phyloP scores from a whole-genome alignment of 2,797 vertebrate genomes.

The Malacoctenus gilli region DNA sequence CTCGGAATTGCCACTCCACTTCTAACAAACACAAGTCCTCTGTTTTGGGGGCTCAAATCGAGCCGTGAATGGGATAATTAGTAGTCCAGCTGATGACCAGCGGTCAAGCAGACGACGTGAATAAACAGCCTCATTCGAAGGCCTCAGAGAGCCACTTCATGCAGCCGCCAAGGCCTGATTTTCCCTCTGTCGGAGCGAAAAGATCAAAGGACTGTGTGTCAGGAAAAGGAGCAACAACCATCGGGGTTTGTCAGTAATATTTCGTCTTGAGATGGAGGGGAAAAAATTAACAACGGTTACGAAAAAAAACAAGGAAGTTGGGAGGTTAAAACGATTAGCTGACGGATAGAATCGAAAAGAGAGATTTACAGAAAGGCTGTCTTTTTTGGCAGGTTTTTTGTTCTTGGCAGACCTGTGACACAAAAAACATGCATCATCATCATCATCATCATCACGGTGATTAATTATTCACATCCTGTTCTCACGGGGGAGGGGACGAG shows the following conservation, averaged over 20 bases:
- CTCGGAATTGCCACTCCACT: slow-evolving; percentile 30
- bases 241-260: slow-evolving; percentile 23
- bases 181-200: slow-evolving; percentile 8
- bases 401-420: slow-evolving; percentile 74
- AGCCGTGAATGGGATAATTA: slow-evolving; percentile 24
- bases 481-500: slow-evolving; percentile 16
- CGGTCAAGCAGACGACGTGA: slow-evolving; percentile 39
- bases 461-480: background rate
- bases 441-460: background rate
- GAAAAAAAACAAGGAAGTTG: background rate
- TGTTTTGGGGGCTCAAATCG: slow-evolving; percentile 28
- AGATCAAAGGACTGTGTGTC: slow-evolving; percentile 35
- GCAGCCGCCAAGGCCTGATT: slow-evolving; percentile 40
- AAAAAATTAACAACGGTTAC: background rate
- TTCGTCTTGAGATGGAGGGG: background rate
- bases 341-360: slow-evolving; percentile 38
- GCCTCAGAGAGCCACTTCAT: slow-evolving; percentile 43
- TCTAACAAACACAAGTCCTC: slow-evolving; percentile 35
- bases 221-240: slow-evolving; percentile 40
- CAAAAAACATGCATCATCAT: slow-evolving; percentile 55
- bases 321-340: slow-evolving; percentile 58
- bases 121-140: slow-evolving; percentile 48
- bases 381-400: slow-evolving; percentile 73
- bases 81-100: slow-evolving; percentile 20
- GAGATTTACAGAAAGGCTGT: slow-evolving; percentile 70